Base-by-base conservation (phyloP, 2,888 invertebrate genomes). In the Heliconius erato region DNA sequence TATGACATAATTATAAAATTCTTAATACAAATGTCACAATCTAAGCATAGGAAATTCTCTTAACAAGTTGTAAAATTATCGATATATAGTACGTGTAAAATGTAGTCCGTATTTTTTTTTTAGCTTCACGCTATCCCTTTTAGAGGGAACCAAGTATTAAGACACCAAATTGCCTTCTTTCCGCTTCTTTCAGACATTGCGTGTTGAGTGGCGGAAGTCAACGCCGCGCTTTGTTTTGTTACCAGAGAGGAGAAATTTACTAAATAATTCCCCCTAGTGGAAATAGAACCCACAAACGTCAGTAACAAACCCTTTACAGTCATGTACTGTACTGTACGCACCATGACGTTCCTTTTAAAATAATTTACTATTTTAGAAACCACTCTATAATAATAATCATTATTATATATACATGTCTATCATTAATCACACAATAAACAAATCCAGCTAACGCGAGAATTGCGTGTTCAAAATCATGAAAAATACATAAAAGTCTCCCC, bases 401-500 rank as follows among this genome's bases (percentile, higher is more conserved):
- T 23, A 54, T 35, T 63, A 76, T 19, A 67, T 44, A 35, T 35
- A 16, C n/a, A 40, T 49, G 2, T 16, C 14, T 63, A 65, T 32
- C 78, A 81, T 77, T 80, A 80, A 78, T 83, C 78, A 79, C 35
- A 79, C 72, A 35, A 79, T 63, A 82, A 76, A 83, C 76, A 85
- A 86, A 85, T 82, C 74, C 74, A 71, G 49, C 83, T 88, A 87
- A 87, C 82, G 82, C 77, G 83, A 74, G 83, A 83, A 84, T 89
- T 80, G 89, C 89, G 89, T 89, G 89, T 87, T 83, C 83, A 84
- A 86, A 89, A 88, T 87, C 88, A 88, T 86, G 85, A 84, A 82
- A 85, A 83, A 81, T 82, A 83, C 63, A 82, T 82, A 79, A 82
- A 82, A 74, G 63, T 28, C 49, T 44, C 28, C 69, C 79, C 74